Evolutionary conservation across 37 sponge, comb jelly and placozoan genomes (phyloP).

Genomic region (Geodia barretti): DNA sequence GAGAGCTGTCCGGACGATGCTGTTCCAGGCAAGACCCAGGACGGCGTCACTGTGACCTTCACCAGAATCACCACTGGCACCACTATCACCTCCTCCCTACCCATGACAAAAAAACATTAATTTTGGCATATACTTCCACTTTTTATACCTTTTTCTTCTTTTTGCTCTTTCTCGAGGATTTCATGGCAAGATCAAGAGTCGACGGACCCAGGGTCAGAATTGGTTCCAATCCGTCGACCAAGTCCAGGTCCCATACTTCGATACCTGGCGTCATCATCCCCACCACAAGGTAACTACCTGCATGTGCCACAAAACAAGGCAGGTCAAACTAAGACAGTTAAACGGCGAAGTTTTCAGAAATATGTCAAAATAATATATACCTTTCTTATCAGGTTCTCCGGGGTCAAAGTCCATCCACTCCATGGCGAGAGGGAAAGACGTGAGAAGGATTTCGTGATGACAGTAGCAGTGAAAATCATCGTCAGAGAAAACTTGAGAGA

Average conservation of each 20-base stretch:
- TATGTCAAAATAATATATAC: slow-evolving; percentile 12
- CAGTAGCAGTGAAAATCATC: slow-evolving; percentile 57
- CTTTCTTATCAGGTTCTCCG: slow-evolving; percentile 64
- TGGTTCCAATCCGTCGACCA: slow-evolving; percentile 86
- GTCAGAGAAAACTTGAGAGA: slow-evolving; percentile 59
- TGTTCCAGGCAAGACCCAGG: slow-evolving; percentile 91
- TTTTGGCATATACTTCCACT: neutral
- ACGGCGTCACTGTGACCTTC: slow-evolving; percentile 91
- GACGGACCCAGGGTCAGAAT: slow-evolving; percentile 69
- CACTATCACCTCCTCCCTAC: neutral
- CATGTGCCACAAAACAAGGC: neutral
- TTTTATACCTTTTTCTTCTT: slow-evolving; percentile 62
- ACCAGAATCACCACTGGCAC: neutral
- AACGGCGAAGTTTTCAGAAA: neutral
- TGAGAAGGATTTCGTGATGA: slow-evolving; percentile 90
- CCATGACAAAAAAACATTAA: neutral
- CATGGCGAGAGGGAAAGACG: slow-evolving; percentile 82
- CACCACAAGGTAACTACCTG: slow-evolving; percentile 84
- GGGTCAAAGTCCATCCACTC: slow-evolving; percentile 94
- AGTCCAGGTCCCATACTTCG: slow-evolving; percentile 97
- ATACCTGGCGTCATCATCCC: slow-evolving; percentile 88
- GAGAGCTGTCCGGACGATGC: slow-evolving; percentile 65
- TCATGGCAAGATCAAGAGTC: neutral
- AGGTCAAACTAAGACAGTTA: neutral
- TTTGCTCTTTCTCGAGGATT: slow-evolving; percentile 4